Base-by-base conservation (phyloP, 2,113 vertebrate species). In the Phrynosoma blainvillii region DNA sequence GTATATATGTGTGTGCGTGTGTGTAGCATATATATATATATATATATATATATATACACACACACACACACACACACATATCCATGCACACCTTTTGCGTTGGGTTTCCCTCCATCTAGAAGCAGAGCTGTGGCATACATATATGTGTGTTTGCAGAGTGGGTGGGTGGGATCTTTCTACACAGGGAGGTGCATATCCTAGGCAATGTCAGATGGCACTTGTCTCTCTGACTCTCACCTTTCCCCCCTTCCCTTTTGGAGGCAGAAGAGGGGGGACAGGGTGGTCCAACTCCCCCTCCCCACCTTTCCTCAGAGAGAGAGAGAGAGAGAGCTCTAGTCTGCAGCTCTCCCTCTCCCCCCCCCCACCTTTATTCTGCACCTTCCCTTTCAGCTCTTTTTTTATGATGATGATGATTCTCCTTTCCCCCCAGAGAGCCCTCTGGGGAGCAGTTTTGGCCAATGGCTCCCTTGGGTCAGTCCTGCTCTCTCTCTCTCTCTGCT, bases 401-500 rank as follows among this genome's bases (percentile, higher is more conserved):
- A n/a, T n/a, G n/a, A n/a, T n/a, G n/a, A n/a, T n/a, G n/a, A n/a
- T n/a, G n/a, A n/a, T n/a, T n/a, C n/a, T n/a, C n/a, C n/a, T n/a
- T n/a, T n/a, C n/a, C n/a, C n/a, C 6, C 76, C n/a, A 70, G 62
- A 79, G 40, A 23, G 62, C 56, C 25, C 40, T n/a, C n/a, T n/a
- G n/a, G 52, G 71, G 86, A 82, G 52, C 85, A 71, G 23, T 71
- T 71, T 40, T 56, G 77, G 65, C 62, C 30, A 79, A 80, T 36
- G 73, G 20, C 52, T 42, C 85, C 85, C 78, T 42, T 59, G 85
- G 85, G 90, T 80, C 73, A 84, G 90, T 73, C 82, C 30, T 73
- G n/a, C n/a, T 16, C 66, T n/a, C 1, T 36, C 89, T 85, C 88
- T 77, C 79, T 66, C 84, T 83, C 62, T 73, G 90, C 32, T 84